A percentile compares a stretch with the other conserved stretches of the same genome.
phyloP scores from a whole-genome alignment of 2,797 vertebrate genomes.

The Acomys russatus region DNA sequence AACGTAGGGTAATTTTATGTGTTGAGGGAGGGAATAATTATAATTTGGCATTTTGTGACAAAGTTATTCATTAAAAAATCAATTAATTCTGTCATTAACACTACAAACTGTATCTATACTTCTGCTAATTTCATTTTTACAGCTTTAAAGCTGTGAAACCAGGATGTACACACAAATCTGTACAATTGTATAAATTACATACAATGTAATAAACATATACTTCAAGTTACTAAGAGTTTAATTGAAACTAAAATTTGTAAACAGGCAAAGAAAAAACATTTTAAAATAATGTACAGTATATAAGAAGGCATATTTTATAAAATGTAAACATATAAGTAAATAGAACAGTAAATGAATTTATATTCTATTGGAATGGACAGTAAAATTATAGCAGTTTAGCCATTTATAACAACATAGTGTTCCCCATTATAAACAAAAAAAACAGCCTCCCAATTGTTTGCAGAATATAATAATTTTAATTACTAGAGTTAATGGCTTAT shows the following conservation, averaged over 20 bases:
- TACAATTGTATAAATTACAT: background rate
- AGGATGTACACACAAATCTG: background rate
- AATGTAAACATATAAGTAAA: background rate
- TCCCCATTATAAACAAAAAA: slow-evolving; percentile 10
- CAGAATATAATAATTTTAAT: slow-evolving; percentile 57
- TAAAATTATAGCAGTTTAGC: slow-evolving; percentile 2
- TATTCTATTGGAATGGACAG: background rate
- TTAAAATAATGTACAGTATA: slow-evolving; percentile 20
- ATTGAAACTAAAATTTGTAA: slow-evolving; percentile 62
- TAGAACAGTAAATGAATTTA: slow-evolving; percentile 15
- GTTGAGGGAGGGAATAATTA: slow-evolving; percentile 29
- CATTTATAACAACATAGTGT: background rate
- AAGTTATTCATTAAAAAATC: background rate
- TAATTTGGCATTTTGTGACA: background rate
- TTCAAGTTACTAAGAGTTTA: slow-evolving; percentile 3
- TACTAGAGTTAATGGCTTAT: slow-evolving; percentile 27
- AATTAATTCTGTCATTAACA: slow-evolving; percentile 15
- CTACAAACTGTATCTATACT: background rate
- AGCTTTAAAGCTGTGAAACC: slow-evolving; percentile 11
- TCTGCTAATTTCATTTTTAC: background rate
- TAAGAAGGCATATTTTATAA: slow-evolving; percentile 33
- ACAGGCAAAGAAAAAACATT: background rate
- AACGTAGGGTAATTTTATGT: background rate
- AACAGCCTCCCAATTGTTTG: background rate
- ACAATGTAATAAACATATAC: background rate